Conservation (phyloP, 1,140 invertebrate genomes). For the Panulirus ornatus region DNA sequence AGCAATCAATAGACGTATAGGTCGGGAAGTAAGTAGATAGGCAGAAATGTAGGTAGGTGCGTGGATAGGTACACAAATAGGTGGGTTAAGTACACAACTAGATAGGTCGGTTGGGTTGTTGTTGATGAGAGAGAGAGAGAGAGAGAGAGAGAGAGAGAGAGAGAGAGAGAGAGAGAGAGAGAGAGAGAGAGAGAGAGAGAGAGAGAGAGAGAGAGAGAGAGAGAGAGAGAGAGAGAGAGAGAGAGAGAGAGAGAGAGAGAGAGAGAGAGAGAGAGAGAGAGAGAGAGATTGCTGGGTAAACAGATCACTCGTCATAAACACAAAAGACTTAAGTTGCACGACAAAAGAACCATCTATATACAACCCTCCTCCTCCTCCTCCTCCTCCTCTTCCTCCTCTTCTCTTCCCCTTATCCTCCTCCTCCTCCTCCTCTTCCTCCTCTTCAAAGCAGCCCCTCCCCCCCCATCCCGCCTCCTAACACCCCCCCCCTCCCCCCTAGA, state of each 20-base stretch:
- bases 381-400: constrained; percentile 11
- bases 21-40: too few relatives aligned
- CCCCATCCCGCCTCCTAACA: background rate
- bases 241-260: background rate
- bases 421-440: too few relatives aligned
- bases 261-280: background rate
- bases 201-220: too few relatives aligned
- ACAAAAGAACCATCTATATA: too few relatives aligned
- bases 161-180: background rate
- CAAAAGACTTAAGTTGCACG: too few relatives aligned
- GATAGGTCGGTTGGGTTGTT: background rate
- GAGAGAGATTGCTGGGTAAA: too few relatives aligned
- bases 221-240: background rate
- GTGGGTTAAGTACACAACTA: too few relatives aligned
- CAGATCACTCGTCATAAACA: too few relatives aligned
- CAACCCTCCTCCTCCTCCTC: too few relatives aligned
- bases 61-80: too few relatives aligned
- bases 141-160: background rate
- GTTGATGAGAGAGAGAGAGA: background rate
- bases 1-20: too few relatives aligned
- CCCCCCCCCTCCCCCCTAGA: background rate
- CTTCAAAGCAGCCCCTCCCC: background rate
- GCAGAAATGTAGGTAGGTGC: too few relatives aligned
- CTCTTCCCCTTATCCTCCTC: background rate
- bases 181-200: background rate